These are phyloP conservation scores for Lomographa bimaculata DNA, from an alignment of 2,888 invertebrate species.

Conservation along the genomic window DNA sequence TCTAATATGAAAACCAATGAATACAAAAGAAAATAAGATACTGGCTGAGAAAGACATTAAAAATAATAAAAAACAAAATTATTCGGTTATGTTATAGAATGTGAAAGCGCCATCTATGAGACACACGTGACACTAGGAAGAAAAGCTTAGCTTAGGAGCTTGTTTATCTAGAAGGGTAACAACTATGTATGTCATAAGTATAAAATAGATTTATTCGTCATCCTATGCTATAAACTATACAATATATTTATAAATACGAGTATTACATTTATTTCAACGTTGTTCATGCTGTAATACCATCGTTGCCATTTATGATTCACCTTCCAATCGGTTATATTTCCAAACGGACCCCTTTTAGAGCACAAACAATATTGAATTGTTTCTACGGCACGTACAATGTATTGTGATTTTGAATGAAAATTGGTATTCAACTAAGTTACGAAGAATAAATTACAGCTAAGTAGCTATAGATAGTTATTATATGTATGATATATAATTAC, in stretches of 20 bases:
- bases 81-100: too few species aligned
- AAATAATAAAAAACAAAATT: too few species aligned
- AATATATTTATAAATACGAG: constrained; percentile 52
- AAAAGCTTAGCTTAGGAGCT: constrained; percentile 38
- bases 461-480: too few species aligned
- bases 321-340: constrained; percentile 1
- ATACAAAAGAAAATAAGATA: constrained; percentile 10
- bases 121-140: constrained; percentile 48
- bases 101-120: constrained; percentile 52
- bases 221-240: constrained; percentile 66
- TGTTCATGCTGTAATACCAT: constrained; percentile 24
- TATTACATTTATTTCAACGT: constrained; percentile 47
- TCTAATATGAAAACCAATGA: constrained; percentile 25
- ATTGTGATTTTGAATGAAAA: constrained; percentile 13
- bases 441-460: constrained; percentile 6
- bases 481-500: too few species aligned
- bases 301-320: neutral
- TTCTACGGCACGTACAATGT: constrained; percentile 14
- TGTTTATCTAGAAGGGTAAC: constrained; percentile 36
- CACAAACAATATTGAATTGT: constrained; percentile 23
- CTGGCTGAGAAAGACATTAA: constrained; percentile 16
- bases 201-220: constrained; percentile 74
- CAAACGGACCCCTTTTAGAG: constrained; percentile 9
- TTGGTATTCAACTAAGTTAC: constrained; percentile 5
- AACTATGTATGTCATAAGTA: constrained; percentile 64